Percentiles rank a stretch among this genome's conserved stretches.
phyloP scores from a whole-genome alignment of 2,797 vertebrate species.

The Dallia pectoralis region DNA sequence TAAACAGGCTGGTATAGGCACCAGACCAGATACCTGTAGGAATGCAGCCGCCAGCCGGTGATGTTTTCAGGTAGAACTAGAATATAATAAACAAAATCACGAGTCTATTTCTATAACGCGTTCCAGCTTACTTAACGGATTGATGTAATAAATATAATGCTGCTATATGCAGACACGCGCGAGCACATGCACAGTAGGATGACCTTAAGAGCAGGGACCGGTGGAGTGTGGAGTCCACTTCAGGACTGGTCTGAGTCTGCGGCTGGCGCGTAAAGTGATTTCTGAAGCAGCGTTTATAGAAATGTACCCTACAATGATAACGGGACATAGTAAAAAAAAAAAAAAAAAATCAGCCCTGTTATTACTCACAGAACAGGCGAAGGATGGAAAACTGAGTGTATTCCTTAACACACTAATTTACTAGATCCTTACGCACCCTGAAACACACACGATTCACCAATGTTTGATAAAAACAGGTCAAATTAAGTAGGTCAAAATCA shows the following conservation, averaged over 20 bases:
- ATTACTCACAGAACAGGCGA: conserved; percentile 64
- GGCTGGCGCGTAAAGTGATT: conserved; percentile 77
- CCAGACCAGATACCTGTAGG: conserved; percentile 49
- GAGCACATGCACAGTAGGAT: conserved; percentile 63
- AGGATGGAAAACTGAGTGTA: conserved; percentile 19
- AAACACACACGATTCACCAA: too few species aligned
- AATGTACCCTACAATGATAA: conserved; percentile 64
- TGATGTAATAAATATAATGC: conserved; percentile 28
- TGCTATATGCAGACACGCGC: conserved; percentile 44
- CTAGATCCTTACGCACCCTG: too few species aligned
- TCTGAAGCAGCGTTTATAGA: conserved; percentile 80
- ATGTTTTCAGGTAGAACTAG: conserved; percentile 86
- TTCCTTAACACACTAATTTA: neutral
- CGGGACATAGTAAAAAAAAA: conserved; percentile 63
- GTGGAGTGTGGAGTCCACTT: conserved; percentile 75
- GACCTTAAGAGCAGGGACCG: conserved; percentile 57
- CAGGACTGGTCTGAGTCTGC: conserved; percentile 73
- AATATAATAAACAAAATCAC: conserved; percentile 51
- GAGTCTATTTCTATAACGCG: conserved; percentile 36
- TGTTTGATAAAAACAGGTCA: too few species aligned
- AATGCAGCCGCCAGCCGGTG: conserved; percentile 75
- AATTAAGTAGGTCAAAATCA: neutral
- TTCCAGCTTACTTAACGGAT: conserved; percentile 28
- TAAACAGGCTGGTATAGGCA: neutral
- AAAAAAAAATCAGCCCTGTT: conserved; percentile 46